phyloP scores from a whole-genome alignment of 2,113 vertebrate genomes.

The Ciconia boyciana region DNA sequence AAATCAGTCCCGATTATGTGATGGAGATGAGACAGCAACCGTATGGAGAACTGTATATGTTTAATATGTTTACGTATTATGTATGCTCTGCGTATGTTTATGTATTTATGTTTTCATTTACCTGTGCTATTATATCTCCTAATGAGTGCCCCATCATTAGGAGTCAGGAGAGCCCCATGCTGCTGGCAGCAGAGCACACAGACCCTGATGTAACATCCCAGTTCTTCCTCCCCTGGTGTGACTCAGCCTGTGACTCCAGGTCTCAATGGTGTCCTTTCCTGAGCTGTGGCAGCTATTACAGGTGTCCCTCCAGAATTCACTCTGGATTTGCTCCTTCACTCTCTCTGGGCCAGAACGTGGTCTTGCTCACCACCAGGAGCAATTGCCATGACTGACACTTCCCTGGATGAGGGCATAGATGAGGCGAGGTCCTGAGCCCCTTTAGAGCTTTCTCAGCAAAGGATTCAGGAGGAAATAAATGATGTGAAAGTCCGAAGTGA shows the following conservation, averaged over 20 bases:
- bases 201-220: not conserved
- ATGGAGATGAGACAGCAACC: not conserved
- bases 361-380: not conserved
- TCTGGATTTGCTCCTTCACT: not conserved
- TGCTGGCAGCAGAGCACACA: not conserved
- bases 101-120: not conserved
- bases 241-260: not conserved
- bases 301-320: not conserved
- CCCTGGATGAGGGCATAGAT: not conserved
- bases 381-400: not conserved
- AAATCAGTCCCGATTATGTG: not conserved
- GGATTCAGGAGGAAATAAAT: not conserved
- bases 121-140: not conserved
- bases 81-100: not conserved
- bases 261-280: not conserved
- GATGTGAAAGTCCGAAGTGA: not conserved
- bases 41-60: not conserved
- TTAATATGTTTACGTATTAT: too few relatives aligned
- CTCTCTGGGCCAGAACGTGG: not conserved
- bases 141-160: not conserved
- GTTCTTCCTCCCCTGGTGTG: not conserved
- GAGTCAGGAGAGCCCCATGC: not conserved
- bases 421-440: fast-evolving
- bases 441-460: not conserved
- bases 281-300: not conserved